These are phyloP conservation scores for Sebastes hubbsi DNA, from an alignment of 2,797 vertebrate genomes.

Conservation along the genomic window DNA sequence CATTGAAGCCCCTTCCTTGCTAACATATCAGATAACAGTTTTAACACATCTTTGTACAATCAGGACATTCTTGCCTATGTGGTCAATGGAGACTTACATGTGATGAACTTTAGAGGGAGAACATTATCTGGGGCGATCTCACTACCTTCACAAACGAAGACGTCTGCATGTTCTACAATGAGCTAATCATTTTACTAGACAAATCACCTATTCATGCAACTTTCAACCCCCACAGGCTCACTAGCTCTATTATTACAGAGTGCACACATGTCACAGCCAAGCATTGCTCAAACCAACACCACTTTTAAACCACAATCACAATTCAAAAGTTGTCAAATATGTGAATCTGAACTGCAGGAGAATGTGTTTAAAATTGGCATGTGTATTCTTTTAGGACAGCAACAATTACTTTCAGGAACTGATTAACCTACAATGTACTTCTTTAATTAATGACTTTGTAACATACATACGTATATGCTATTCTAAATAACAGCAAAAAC, in stretches of 20 bases:
- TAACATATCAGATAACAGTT: not conserved
- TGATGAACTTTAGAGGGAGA: not conserved
- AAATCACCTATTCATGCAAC: constrained; percentile 28
- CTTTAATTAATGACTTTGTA: not conserved
- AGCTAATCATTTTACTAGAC: constrained; percentile 45
- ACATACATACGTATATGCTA: not conserved
- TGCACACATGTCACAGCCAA: not conserved
- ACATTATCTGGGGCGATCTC: not conserved
- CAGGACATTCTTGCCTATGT: not conserved
- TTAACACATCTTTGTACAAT: not conserved
- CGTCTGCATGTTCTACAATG: not conserved
- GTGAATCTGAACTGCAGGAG: not conserved
- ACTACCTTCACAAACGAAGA: not conserved
- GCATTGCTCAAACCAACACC: not conserved
- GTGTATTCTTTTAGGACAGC: not conserved
- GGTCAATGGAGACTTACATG: not conserved
- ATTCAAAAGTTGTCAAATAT: not conserved
- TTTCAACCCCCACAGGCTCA: not conserved
- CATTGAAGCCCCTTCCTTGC: not conserved
- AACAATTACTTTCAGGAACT: not conserved
- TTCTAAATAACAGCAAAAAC: not conserved
- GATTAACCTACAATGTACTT: not conserved
- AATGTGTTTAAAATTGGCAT: not conserved
- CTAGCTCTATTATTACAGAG: not conserved
- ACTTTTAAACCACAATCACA: not conserved